Evolutionary conservation across 2,888 invertebrate genomes (phyloP).

Genomic region (Horisme vitalbata): DNA sequence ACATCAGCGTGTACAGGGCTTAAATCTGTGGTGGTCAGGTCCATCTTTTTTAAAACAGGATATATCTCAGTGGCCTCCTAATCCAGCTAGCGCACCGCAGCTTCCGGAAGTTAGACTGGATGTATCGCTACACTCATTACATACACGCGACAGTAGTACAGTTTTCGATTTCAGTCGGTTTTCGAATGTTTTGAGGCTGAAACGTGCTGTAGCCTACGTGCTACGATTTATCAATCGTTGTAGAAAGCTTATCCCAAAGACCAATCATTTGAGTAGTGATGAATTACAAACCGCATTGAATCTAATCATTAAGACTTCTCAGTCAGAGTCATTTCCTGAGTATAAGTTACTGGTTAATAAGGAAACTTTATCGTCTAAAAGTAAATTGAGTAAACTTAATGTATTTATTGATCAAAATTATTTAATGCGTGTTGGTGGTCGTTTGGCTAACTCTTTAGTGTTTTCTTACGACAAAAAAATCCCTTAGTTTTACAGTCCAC

Average conservation of each 20-base stretch:
- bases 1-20: slow-evolving; percentile 1
- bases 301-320: slow-evolving; percentile 3
- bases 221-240: slow-evolving; percentile 11
- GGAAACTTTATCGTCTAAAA: not conserved
- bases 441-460: slow-evolving; percentile 1
- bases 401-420: slow-evolving; percentile 2
- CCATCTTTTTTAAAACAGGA: slow-evolving; percentile 1
- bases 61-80: slow-evolving; percentile 8
- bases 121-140: not conserved
- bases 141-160: not conserved
- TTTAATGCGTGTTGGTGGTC: slow-evolving; percentile 10
- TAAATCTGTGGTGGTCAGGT: slow-evolving; percentile 5
- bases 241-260: not conserved
- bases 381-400: not conserved
- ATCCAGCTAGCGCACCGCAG: not conserved
- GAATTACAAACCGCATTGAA: slow-evolving; percentile 8
- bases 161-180: slow-evolving; percentile 1
- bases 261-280: slow-evolving; percentile 5
- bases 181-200: slow-evolving; percentile 10
- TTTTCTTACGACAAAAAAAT: slow-evolving; percentile 19
- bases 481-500: slow-evolving; percentile 22
- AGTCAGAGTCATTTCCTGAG: slow-evolving; percentile 4
- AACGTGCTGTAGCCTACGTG: slow-evolving; percentile 10
- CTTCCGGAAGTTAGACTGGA: not conserved
- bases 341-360: not conserved